Evolutionary conservation across 2,113 vertebrate species (phyloP).

Genomic region (Verasper variegatus): DNA sequence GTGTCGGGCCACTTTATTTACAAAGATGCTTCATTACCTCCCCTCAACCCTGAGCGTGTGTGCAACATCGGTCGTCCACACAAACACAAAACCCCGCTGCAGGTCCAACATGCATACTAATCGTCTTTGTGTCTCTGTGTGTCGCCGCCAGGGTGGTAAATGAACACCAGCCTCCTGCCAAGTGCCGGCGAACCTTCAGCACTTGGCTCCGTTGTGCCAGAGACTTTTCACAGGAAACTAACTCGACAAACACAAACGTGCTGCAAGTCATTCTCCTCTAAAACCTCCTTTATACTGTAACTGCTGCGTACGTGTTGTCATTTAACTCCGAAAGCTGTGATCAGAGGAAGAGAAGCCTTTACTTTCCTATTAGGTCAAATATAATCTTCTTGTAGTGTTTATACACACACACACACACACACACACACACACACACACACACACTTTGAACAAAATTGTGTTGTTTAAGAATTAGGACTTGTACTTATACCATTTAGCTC

Average conservation of each 20-base stretch:
- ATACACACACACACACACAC: too few relatives aligned
- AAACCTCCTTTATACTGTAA: too few relatives aligned
- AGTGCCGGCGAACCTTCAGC: slow-evolving; percentile 16
- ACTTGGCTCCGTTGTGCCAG: not conserved
- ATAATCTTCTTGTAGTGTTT: too few relatives aligned
- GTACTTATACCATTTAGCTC: not conserved
- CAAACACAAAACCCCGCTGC: slow-evolving; percentile 12
- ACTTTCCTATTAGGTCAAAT: not conserved
- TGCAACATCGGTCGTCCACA: too few relatives aligned
- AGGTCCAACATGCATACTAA: slow-evolving; percentile 28
- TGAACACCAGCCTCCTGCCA: slow-evolving; percentile 27
- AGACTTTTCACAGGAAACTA: not conserved
- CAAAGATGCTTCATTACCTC: slow-evolving; percentile 14
- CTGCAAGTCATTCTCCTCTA: too few relatives aligned
- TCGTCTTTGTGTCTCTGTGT: slow-evolving; percentile 15
- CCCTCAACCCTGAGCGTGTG: too few relatives aligned
- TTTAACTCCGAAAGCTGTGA: slow-evolving; percentile 26
- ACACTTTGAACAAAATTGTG: not conserved
- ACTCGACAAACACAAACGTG: too few relatives aligned
- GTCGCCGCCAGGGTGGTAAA: not conserved
- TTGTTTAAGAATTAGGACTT: not conserved
- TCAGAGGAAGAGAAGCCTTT: not conserved
- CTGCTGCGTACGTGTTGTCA: slow-evolving; percentile 21
- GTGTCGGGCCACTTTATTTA: slow-evolving; percentile 24
- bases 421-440: too few relatives aligned